Evolutionary conservation across 2,113 vertebrate genomes (phyloP), one percentile per base, ranked within the genome.

Genomic region (Bubo blakistoni): DNA sequence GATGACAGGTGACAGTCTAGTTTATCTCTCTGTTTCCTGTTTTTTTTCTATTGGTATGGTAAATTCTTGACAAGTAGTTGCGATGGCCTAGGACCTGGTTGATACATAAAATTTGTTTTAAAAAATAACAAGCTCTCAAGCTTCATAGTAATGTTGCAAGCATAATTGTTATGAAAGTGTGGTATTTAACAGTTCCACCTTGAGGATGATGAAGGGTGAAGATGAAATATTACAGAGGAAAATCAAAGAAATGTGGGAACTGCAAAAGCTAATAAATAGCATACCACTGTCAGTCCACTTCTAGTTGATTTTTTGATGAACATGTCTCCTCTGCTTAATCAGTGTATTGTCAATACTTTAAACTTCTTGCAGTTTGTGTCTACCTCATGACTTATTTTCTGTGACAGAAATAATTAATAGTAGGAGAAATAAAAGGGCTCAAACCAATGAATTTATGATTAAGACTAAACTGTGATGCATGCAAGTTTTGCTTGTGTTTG

Each of bases 291-390:
- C 30, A 49, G 24, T 57, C 36, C 14, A 34, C 21, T 61, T 81
- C 27, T 78, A 49, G 20, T 2, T 84, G 63, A 11, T 65, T 46
- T 85, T 73, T 55, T 46, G 52, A 71, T 21, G 32, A 19, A 46
- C 8, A 1, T 27, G 10, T 58, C 16, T 88, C 10, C 8, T 70
- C 21, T 92, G 19, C 1, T 6, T 70, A 49, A 36, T 49, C 27
- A 42, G 16, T 9, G 27, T 19, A 42, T 74, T 0, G 0, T 20
- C 42, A 79, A 11, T 59, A 47, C 7, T 34, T 74, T 25, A 63
- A 88, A 94, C 6, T 17, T 61, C 44, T 57, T 83, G n/a, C 4
- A 20, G 3, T 61, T 66, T 54, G 36, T 81, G 16, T 47, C 38
- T 77, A 20, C 26, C 20, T 91, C 34, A 54, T 54, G 18, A 27